phyloP scores from a whole-genome alignment of 2,113 vertebrate genomes.

The Holacanthus passer region DNA sequence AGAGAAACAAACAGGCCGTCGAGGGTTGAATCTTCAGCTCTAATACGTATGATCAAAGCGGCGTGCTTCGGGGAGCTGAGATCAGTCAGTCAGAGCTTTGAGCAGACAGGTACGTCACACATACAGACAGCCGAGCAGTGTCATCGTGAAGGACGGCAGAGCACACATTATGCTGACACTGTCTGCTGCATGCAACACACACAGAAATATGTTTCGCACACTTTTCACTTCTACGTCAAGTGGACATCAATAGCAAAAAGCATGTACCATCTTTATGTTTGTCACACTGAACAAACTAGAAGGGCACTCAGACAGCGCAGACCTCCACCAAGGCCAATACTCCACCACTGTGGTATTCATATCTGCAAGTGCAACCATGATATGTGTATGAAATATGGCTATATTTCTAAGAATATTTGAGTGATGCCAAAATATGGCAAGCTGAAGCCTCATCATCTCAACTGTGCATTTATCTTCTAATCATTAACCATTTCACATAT shows the following conservation, averaged over 20 bases:
- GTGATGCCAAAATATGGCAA: too few relatives aligned
- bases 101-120: conserved; percentile 32
- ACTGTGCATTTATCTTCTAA: too few relatives aligned
- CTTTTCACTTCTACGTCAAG: background rate
- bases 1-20: conserved; percentile 48
- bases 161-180: conserved; percentile 7
- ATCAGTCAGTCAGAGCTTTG: conserved; percentile 26
- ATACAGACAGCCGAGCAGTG: conserved; percentile 14
- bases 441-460: too few relatives aligned
- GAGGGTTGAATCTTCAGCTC: conserved; percentile 26
- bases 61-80: conserved; percentile 21
- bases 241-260: background rate
- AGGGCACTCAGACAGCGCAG: too few relatives aligned
- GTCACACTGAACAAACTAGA: too few relatives aligned
- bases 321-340: too few relatives aligned
- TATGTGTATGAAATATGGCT: too few relatives aligned
- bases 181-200: background rate
- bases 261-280: background rate
- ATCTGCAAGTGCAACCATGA: too few relatives aligned
- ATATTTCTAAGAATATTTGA: too few relatives aligned
- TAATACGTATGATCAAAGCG: conserved; percentile 55
- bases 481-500: too few relatives aligned
- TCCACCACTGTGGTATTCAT: too few relatives aligned
- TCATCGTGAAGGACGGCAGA: conserved; percentile 19
- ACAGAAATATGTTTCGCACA: background rate